Evolutionary conservation across 2,797 vertebrate genomes (phyloP), one percentile per base, ranked within the genome.

Genomic region (Enteromius argenteus): DNA sequence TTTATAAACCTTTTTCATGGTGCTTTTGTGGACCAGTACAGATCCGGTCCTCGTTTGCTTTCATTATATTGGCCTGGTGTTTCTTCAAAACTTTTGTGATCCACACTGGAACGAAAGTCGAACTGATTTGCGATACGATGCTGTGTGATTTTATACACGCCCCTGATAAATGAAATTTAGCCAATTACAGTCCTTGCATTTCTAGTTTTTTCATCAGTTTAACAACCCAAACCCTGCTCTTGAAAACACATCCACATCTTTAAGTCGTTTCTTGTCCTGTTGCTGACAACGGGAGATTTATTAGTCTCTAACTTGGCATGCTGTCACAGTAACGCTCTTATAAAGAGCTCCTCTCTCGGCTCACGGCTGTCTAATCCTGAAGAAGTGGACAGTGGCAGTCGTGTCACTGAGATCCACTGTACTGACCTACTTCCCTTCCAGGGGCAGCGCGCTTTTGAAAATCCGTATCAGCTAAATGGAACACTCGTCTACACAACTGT

Each of bases 401-500:
- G 88, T 89, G 89, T 87, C 90, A 82, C 88, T 89, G 89, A 88
- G 90, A 46, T 46, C 72, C 58, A 80, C 80, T 83, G 72, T 90
- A 90, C 88, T 94, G 94, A 93, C 93, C 94, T 90, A 93, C 86
- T 94, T 95, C 87, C 90, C 89, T 88, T 88, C 39, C 83, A 90
- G 90, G 83, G 83, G 89, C 85, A 86, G 80, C 79, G 37, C 51
- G 53, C 76, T 72, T 84, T 85, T 86, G 69, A 87, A 88, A 84
- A 88, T 83, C 72, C 42, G 73, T 80, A 86, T 94, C 90, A 88
- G 87, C 90, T 91, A 91, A 90, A 93, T 91, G 88, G 90, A 90
- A 92, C 91, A 90, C 91, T 93, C 91, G 92, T 93, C 91, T 92
- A 86, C 92, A 83, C 92, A 90, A 93, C 93, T 90, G 91, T 92